phyloP scores from a whole-genome alignment of 2,888 invertebrate species.

The Zhengitettix transpicula region DNA sequence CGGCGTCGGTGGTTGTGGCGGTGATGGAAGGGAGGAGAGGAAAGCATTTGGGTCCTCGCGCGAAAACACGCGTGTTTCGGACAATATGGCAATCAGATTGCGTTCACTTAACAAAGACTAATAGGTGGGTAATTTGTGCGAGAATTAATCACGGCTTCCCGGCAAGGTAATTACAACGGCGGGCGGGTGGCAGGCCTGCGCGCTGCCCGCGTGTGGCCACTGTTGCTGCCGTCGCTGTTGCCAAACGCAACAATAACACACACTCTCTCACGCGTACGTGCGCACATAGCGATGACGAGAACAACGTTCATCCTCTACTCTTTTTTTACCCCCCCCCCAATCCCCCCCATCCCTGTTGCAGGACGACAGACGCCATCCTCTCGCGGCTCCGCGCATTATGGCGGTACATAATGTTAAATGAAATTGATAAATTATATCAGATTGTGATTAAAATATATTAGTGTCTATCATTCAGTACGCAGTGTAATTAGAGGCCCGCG shows the following conservation, averaged over 20 bases:
- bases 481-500: background rate
- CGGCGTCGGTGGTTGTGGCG: too few relatives aligned
- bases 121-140: background rate
- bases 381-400: background rate
- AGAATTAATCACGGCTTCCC: background rate
- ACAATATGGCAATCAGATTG: background rate
- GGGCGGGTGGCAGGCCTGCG: background rate
- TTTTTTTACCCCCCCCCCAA: too few relatives aligned
- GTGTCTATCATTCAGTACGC: background rate
- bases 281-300: too few relatives aligned
- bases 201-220: too few relatives aligned
- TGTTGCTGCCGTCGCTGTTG: too few relatives aligned
- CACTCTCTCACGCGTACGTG: too few relatives aligned
- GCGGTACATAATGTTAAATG: background rate
- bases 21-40: too few relatives aligned
- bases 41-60: background rate
- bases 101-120: background rate
- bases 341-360: background rate
- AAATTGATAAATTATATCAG: background rate
- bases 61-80: background rate
- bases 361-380: background rate
- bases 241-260: too few relatives aligned
- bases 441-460: background rate
- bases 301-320: too few relatives aligned
- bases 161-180: background rate